phyloP scores from a whole-genome alignment of 2,888 invertebrate species.

The Phortica okadai region DNA sequence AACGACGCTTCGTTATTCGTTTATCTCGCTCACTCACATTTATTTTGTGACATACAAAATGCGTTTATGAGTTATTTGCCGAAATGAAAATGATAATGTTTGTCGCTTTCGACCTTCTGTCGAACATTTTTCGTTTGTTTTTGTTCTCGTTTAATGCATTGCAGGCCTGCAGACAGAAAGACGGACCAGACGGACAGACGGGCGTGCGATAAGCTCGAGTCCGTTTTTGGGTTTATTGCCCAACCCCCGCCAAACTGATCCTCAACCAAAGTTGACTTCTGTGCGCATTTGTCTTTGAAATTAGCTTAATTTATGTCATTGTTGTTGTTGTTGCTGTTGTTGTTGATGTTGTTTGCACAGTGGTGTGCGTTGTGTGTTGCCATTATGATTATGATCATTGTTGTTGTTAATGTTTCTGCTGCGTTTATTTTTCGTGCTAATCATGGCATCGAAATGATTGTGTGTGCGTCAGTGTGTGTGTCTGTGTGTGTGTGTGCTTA shows the following conservation, averaged over 20 bases:
- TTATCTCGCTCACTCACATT: not conserved
- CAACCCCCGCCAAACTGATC: slow-evolving; percentile 6
- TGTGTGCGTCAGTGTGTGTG: not conserved
- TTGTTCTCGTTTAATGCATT: not conserved
- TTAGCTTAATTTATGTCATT: slow-evolving; percentile 68
- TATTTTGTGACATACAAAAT: not conserved
- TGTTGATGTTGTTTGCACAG: too few relatives aligned
- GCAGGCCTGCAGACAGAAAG: not conserved
- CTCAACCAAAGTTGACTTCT: slow-evolving; percentile 57
- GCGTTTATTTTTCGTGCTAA: slow-evolving; percentile 7
- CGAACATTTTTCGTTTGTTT: not conserved
- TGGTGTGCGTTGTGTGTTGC: too few relatives aligned
- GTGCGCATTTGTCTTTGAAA: slow-evolving; percentile 65
- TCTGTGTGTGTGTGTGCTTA: not conserved
- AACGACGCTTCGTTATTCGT: not conserved
- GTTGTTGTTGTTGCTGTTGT: slow-evolving; percentile 17
- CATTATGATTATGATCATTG: not conserved
- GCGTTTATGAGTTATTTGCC: slow-evolving; percentile 68
- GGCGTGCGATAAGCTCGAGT: too few relatives aligned
- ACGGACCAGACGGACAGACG: too few relatives aligned
- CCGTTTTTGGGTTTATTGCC: not conserved
- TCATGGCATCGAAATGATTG: slow-evolving; percentile 2
- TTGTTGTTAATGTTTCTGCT: slow-evolving; percentile 16
- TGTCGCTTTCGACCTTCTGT: slow-evolving; percentile 2
- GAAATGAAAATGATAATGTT: slow-evolving; percentile 54